These are phyloP conservation scores for Dorcus parallelipipedus DNA, from an alignment of 2,888 invertebrate species.

Conservation along the genomic window DNA sequence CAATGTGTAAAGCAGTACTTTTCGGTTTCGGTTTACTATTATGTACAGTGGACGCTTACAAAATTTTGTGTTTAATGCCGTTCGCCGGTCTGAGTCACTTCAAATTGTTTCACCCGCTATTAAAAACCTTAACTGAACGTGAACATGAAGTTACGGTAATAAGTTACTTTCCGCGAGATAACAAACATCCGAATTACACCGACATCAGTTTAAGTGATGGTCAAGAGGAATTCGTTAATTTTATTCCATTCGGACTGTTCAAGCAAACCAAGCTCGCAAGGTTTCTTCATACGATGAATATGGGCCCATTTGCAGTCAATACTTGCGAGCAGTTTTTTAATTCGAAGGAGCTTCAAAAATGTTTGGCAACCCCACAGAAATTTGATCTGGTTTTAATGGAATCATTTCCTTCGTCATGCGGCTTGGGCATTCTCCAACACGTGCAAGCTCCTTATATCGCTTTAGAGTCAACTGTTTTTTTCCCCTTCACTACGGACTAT, in stretches of 20 bases:
- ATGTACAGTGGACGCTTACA: conserved; percentile 26
- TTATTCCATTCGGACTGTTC: conserved; percentile 4
- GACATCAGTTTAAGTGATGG: conserved; percentile 53
- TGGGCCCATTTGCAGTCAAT: conserved; percentile 3
- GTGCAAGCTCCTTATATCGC: conserved; percentile 57
- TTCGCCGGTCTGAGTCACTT: conserved; percentile 72
- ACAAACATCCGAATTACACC: conserved; percentile 54
- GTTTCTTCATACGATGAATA: neutral
- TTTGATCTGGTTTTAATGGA: conserved; percentile 66
- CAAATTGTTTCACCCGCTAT: conserved; percentile 58
- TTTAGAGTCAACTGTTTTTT: conserved; percentile 49
- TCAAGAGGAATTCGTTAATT: conserved; percentile 3
- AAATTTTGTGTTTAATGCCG: conserved; percentile 64
- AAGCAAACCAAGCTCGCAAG: neutral
- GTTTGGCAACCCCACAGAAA: conserved; percentile 46
- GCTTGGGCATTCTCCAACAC: conserved; percentile 60
- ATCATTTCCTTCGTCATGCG: conserved; percentile 67
- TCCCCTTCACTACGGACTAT: conserved; percentile 49
- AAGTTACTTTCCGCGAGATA: conserved; percentile 58
- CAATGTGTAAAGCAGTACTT: no score
- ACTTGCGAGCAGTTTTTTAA: conserved; percentile 14
- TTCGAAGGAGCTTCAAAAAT: conserved; percentile 42
- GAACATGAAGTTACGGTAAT: conserved; percentile 69
- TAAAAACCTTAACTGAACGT: conserved; percentile 57
- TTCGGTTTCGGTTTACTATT: no score